A percentile compares a stretch with the other conserved stretches of the same genome.
Evolutionary conservation across 2,797 vertebrate species (phyloP).

Genomic region (Sarcophilus harrisii): DNA sequence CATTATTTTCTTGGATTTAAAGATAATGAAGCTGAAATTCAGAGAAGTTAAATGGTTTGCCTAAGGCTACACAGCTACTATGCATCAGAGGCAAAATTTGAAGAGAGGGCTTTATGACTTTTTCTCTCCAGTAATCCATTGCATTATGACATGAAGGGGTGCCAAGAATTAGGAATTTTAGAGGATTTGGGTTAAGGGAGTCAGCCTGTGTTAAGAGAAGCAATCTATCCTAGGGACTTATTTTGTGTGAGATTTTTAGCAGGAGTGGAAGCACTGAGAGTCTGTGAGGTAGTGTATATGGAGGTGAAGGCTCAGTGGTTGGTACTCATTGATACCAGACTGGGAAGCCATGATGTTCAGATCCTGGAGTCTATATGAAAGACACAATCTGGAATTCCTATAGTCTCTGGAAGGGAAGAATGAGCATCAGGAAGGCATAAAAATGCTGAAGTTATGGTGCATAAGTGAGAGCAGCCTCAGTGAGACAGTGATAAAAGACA

Average conservation of each 20-base stretch:
- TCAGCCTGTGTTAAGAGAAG: neutral
- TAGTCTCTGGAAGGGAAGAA: neutral
- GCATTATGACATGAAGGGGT: neutral
- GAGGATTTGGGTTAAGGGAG: neutral
- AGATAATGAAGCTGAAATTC: constrained; percentile 21
- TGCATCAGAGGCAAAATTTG: neutral
- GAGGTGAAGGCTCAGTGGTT: neutral
- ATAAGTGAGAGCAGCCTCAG: neutral
- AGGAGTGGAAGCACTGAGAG: neutral
- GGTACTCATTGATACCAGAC: neutral
- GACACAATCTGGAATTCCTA: neutral
- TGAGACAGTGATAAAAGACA: neutral
- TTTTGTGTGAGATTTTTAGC: neutral
- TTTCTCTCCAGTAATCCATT: neutral
- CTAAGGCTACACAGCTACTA: neutral
- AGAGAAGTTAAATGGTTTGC: constrained; percentile 17
- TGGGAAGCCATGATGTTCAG: neutral
- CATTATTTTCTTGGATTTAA: constrained; percentile 5
- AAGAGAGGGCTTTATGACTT: neutral
- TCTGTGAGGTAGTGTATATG: neutral
- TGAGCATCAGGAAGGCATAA: neutral
- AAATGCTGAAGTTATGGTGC: neutral
- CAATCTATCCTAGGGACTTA: neutral
- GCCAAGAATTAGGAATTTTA: neutral
- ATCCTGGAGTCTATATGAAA: neutral